A percentile compares a stretch with the other conserved stretches of the same genome.
Conservation (phyloP, 2,888 invertebrate genomes). For the Lordiphosa fenestrarum region DNA sequence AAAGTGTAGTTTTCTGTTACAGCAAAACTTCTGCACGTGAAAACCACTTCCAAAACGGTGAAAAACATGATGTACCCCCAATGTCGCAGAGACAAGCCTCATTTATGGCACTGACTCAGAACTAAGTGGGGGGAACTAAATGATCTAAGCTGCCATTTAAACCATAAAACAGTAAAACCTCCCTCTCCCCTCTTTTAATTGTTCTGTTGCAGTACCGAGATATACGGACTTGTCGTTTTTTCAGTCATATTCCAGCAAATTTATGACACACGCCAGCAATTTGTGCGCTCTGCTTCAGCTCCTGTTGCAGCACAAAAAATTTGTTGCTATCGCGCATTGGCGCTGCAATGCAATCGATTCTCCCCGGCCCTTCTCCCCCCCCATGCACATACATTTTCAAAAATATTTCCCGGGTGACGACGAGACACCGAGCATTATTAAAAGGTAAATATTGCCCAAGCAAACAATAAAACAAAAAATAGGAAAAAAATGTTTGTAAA, state of each 20-base stretch:
- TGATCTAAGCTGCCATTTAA: no score
- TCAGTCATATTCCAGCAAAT: constrained; percentile 32
- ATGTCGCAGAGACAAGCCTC: no score
- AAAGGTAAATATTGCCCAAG: constrained; percentile 67
- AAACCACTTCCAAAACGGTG: no score
- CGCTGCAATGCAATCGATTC: constrained; percentile 20
- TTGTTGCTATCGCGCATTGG: constrained; percentile 10
- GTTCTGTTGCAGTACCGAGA: no score
- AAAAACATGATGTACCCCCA: no score
- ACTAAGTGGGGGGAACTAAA: no score
- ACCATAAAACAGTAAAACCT: no score
- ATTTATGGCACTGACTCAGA: no score
- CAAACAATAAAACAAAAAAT: constrained; percentile 47
- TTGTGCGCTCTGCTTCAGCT: constrained; percentile 31
- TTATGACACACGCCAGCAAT: constrained; percentile 63
- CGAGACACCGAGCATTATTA: constrained; percentile 61
- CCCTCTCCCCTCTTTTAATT: no score
- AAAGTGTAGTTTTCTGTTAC: no score
- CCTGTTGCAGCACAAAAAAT: constrained; percentile 23
- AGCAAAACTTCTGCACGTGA: no score
- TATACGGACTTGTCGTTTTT: no score
- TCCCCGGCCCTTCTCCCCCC: constrained; percentile 13
- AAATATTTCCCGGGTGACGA: constrained; percentile 43
- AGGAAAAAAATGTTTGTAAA: constrained; percentile 58
- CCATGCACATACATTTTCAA: constrained; percentile 6